Conservation (phyloP, 2,888 invertebrate genomes). For the Clepsis dumicolana region DNA sequence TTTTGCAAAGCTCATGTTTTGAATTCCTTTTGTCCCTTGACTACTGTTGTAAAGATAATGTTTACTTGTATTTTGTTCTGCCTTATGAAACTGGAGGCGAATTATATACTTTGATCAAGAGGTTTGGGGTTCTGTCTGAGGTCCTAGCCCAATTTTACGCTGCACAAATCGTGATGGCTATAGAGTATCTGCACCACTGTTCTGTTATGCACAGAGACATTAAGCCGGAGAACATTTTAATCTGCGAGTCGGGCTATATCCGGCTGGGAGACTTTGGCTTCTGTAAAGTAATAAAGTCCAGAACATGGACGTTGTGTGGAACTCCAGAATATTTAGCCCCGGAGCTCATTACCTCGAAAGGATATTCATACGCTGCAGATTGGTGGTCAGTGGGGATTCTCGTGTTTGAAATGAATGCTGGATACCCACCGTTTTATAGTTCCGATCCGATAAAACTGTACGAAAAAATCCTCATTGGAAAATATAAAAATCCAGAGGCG, state of each 20-base stretch:
- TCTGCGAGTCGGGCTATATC: slow-evolving; percentile 90
- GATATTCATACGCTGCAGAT: slow-evolving; percentile 96
- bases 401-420: slow-evolving; percentile 94
- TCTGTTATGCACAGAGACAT: slow-evolving; percentile 94
- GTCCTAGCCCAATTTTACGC: slow-evolving; percentile 93
- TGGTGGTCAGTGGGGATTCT: slow-evolving; percentile 98
- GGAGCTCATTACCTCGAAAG: slow-evolving; percentile 95
- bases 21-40: slow-evolving; percentile 94
- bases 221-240: slow-evolving; percentile 95
- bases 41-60: slow-evolving; percentile 93
- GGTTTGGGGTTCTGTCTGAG: slow-evolving; percentile 88
- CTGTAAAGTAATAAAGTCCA: slow-evolving; percentile 90
- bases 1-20: slow-evolving; percentile 93
- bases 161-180: slow-evolving; percentile 93
- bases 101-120: slow-evolving; percentile 90
- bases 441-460: slow-evolving; percentile 96
- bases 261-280: slow-evolving; percentile 97
- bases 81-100: slow-evolving; percentile 95
- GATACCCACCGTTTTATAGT: slow-evolving; percentile 96
- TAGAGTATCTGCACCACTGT: slow-evolving; percentile 96
- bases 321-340: slow-evolving; percentile 99
- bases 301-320: slow-evolving; percentile 97
- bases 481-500: slow-evolving; percentile 92
- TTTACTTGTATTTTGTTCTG: slow-evolving; percentile 92
- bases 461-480: slow-evolving; percentile 96